A percentile compares a stretch with the other conserved stretches of the same genome.
These are phyloP conservation scores for Drosophila borealis DNA, from an alignment of 2,888 invertebrate genomes.

Conservation along the genomic window DNA sequence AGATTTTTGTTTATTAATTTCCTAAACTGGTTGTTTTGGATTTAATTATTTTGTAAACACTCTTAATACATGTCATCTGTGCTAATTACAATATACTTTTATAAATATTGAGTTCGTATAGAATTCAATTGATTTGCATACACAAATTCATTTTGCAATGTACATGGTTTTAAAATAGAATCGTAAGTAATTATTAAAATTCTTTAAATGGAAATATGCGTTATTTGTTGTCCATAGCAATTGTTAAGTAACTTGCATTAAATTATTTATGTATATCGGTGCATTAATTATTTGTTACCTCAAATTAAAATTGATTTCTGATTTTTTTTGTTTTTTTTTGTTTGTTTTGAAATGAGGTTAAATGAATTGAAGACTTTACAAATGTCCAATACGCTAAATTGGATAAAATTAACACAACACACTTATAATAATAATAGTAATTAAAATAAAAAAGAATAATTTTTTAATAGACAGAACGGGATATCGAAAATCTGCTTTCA, in stretches of 20 bases:
- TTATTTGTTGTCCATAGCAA: conserved; percentile 24
- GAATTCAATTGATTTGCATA: conserved; percentile 16
- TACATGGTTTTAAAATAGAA: conserved; percentile 30
- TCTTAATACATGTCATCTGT: conserved; percentile 31
- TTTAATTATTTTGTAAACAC: conserved; percentile 35
- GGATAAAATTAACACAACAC: conserved; percentile 38
- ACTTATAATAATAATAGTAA: conserved; percentile 25
- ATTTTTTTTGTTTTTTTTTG: conserved; percentile 2
- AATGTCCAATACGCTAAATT: conserved; percentile 20
- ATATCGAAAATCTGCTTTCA: neutral
- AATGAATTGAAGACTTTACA: conserved; percentile 16
- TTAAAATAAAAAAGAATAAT: conserved; percentile 4
- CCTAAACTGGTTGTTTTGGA: conserved; percentile 41
- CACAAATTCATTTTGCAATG: conserved; percentile 25
- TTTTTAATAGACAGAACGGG: conserved; percentile 6
- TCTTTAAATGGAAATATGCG: conserved; percentile 28
- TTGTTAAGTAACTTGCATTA: conserved; percentile 61
- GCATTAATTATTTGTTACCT: conserved; percentile 17
- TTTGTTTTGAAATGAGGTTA: conserved; percentile 19
- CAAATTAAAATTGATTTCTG: conserved; percentile 24
- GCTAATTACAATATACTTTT: conserved; percentile 56
- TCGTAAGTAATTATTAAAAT: conserved; percentile 21
- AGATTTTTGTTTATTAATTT: conserved; percentile 42
- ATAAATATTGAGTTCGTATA: conserved; percentile 14
- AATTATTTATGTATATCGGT: conserved; percentile 16